A percentile compares a stretch with the other conserved stretches of the same genome.
phyloP scores from a whole-genome alignment of 2,888 invertebrate species.

The Drosophila glabriapex region DNA sequence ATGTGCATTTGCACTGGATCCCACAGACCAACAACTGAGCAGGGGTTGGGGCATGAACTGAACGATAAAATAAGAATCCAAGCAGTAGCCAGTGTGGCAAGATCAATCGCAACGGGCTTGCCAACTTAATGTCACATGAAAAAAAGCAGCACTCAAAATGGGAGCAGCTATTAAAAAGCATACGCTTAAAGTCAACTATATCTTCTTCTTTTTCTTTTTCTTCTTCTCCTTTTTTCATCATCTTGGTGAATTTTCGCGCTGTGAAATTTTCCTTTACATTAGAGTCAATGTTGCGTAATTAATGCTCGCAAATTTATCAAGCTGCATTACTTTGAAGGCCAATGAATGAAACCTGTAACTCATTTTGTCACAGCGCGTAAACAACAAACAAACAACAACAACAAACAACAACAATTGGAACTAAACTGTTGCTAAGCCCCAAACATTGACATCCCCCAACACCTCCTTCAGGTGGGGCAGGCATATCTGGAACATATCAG shows the following conservation, averaged over 20 bases:
- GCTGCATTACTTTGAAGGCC: constrained; percentile 68
- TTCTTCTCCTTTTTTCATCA: not conserved
- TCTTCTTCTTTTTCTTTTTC: not conserved
- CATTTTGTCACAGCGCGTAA: constrained; percentile 74
- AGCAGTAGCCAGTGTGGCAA: constrained; percentile 48
- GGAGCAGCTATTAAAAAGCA: constrained; percentile 7
- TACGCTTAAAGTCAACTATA: not conserved
- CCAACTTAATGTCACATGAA: constrained; percentile 75
- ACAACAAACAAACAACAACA: constrained; percentile 38
- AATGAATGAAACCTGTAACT: constrained; percentile 77
- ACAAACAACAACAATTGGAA: constrained; percentile 40
- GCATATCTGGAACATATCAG: constrained; percentile 28
- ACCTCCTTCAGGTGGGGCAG: not conserved
- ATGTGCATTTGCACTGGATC: constrained; percentile 59
- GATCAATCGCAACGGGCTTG: constrained; percentile 74
- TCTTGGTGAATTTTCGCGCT: not conserved
- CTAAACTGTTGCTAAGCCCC: constrained; percentile 76
- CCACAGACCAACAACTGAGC: no score
- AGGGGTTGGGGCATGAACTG: not conserved
- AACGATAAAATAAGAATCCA: constrained; percentile 62
- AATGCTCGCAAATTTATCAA: constrained; percentile 80
- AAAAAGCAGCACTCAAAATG: constrained; percentile 34
- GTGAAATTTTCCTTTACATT: constrained; percentile 31
- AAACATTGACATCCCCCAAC: constrained; percentile 35
- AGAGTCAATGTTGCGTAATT: constrained; percentile 75